Evolutionary conservation across 1,140 invertebrate genomes (phyloP), one percentile per base, ranked within the genome.

Genomic region (Ericerus pela): DNA sequence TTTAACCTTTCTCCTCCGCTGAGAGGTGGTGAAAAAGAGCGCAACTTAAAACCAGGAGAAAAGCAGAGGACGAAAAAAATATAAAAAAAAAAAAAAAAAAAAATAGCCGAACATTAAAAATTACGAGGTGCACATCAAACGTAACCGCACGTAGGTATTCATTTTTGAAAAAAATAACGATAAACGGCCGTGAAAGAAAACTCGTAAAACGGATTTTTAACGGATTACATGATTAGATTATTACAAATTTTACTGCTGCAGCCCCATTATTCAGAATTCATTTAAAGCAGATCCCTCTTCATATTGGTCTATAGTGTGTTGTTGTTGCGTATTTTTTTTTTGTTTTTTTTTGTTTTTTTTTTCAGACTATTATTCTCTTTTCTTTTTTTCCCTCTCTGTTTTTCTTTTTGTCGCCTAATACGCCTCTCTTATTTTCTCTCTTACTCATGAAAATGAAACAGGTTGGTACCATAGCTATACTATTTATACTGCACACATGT

Each of bases 161-260:
- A 47, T 47, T 47, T 47, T 47, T n/a, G n/a, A n/a, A 47, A 47
- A 47, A 47, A 24, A 47, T 47, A 24, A 47, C n/a, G n/a, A n/a
- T n/a, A n/a, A 47, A 24, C 26, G 41, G 26, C 41, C 41, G 41
- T 47, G 41, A 47, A 47, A 18, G 8, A n/a, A 24, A 22, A 24
- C 41, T 47, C 41, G 41, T 47, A 47, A 47, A 47, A 47, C 41
- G 41, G 41, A 47, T 47, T 47, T 47, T 47, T 47, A 47, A 47
- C 41, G 41, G 41, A 47, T 47, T 47, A 47, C 20, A 47, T 47
- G 41, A 47, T 47, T 47, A 47, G 41, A 47, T 47, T 47, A 47
- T 47, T 47, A 47, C 41, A 47, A 47, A 47, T 47, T 47, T 47
- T 47, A 47, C 41, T 47, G 41, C 41, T 24, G 41, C 41, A 24